Percentiles rank a stretch among this genome's conserved stretches.
These are phyloP conservation scores for Dolichallabes microphthalmus DNA, from an alignment of 2,113 vertebrate genomes.

Conservation along the genomic window DNA sequence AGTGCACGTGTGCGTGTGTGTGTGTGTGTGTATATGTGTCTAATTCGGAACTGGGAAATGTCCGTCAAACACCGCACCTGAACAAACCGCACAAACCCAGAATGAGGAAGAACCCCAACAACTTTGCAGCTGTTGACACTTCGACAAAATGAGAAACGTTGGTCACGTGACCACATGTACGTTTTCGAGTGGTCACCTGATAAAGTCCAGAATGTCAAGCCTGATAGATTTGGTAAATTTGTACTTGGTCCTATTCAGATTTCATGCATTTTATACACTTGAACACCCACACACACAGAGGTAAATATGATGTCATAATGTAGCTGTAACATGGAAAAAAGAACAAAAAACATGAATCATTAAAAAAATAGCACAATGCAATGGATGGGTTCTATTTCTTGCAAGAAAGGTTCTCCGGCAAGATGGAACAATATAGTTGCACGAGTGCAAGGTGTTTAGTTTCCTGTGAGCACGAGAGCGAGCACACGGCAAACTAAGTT, in stretches of 20 bases:
- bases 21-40: not conserved
- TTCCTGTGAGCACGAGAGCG: not conserved
- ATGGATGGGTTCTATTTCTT: too few relatives aligned
- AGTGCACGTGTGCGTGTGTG: not conserved
- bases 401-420: not conserved
- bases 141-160: not conserved
- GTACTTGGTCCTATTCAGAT: not conserved
- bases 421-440: not conserved
- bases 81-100: not conserved
- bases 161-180: not conserved
- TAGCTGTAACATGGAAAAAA: too few relatives aligned
- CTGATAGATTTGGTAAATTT: not conserved
- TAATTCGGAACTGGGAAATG: not conserved
- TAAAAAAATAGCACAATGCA: too few relatives aligned
- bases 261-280: not conserved
- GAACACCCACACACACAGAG: not conserved
- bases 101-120: not conserved
- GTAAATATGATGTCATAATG: too few relatives aligned
- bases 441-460: not conserved
- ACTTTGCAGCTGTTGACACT: not conserved
- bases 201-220: not conserved
- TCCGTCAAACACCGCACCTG: not conserved
- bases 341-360: too few relatives aligned
- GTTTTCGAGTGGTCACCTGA: not conserved
- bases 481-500: not conserved